Conservation (phyloP, 2,888 invertebrate species). For the Timandra comae region DNA sequence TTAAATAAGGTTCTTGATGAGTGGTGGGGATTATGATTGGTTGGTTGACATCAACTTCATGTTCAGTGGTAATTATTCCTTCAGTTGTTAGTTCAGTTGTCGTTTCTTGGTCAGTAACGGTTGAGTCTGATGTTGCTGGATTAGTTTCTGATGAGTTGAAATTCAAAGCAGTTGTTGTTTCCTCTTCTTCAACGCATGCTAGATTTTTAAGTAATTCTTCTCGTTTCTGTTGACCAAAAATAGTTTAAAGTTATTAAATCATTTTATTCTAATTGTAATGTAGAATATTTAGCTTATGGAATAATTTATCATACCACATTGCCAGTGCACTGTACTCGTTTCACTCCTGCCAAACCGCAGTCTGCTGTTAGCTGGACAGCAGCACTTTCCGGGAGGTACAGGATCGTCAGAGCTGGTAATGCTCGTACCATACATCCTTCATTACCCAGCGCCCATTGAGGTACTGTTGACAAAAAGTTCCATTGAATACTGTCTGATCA, state of each 20-base stretch:
- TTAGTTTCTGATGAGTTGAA: constrained; percentile 34
- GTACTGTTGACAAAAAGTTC: constrained; percentile 75
- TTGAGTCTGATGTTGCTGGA: constrained; percentile 35
- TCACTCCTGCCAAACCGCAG: constrained; percentile 84
- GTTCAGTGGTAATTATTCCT: constrained; percentile 43
- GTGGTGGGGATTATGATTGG: constrained; percentile 30
- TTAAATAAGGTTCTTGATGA: constrained; percentile 14
- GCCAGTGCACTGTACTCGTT: constrained; percentile 84
- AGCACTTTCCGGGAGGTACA: constrained; percentile 86
- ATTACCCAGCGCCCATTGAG: constrained; percentile 82
- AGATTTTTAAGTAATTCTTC: constrained; percentile 78
- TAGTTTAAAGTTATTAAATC: too few relatives aligned
- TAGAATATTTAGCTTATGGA: too few relatives aligned
- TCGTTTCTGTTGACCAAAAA: constrained; percentile 78
- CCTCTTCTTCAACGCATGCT: constrained; percentile 74
- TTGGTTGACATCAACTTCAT: constrained; percentile 40
- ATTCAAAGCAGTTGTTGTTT: constrained; percentile 40
- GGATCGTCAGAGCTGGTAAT: constrained; percentile 83
- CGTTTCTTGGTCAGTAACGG: constrained; percentile 42
- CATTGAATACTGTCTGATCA: too few relatives aligned
- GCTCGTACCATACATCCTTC: constrained; percentile 84
- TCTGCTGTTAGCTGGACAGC: constrained; percentile 85
- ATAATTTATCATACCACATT: constrained; percentile 77
- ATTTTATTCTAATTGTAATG: too few relatives aligned
- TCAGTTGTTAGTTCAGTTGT: constrained; percentile 43